A percentile compares a stretch with the other conserved stretches of the same genome.
phyloP scores from a whole-genome alignment of 2,797 vertebrate species.

The Galago senegalensis region DNA sequence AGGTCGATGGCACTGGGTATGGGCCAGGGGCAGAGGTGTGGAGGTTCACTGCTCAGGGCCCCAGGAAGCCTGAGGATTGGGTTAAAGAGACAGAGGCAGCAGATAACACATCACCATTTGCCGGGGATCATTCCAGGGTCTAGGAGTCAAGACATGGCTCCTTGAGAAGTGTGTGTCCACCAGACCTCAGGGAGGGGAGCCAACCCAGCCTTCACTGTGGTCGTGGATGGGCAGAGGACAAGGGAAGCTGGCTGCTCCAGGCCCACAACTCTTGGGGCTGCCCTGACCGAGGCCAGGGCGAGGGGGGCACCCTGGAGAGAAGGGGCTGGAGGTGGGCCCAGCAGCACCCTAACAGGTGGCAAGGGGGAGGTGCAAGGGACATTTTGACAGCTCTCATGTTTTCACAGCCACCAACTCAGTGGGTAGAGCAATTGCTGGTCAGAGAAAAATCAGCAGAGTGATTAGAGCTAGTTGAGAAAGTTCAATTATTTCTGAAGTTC shows the following conservation, averaged over 20 bases:
- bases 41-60: not conserved
- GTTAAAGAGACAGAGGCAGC: not conserved
- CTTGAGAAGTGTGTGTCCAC: not conserved
- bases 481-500: not conserved
- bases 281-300: not conserved
- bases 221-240: not conserved
- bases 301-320: not conserved
- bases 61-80: not conserved
- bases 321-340: not conserved
- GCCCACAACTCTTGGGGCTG: not conserved
- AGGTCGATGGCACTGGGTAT: too few relatives aligned
- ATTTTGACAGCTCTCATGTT: not conserved
- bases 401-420: not conserved
- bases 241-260: not conserved
- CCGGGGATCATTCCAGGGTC: not conserved
- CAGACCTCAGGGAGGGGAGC: not conserved
- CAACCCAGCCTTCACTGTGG: not conserved
- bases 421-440: not conserved
- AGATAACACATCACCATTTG: not conserved
- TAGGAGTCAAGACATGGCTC: not conserved
- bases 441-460: not conserved
- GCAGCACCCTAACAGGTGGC: not conserved
- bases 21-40: too few relatives aligned
- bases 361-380: not conserved
- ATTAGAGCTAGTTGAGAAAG: not conserved